Percentiles rank a stretch among this genome's conserved stretches.
phyloP scores from a whole-genome alignment of 2,797 vertebrate genomes.

The Limosa lapponica region DNA sequence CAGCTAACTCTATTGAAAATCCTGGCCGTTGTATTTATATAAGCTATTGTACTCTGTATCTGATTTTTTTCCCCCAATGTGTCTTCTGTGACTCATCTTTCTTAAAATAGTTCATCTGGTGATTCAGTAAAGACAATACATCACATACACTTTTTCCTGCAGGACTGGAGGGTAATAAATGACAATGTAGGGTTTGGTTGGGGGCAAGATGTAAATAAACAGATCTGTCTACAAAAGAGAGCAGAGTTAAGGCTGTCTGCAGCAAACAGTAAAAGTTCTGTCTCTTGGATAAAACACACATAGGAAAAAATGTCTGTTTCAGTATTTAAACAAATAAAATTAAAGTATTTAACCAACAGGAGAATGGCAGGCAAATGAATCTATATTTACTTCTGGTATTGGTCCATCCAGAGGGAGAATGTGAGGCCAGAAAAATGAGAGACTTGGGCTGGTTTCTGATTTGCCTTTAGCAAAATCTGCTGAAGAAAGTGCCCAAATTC shows the following conservation, averaged over 20 bases:
- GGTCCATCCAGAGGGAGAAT: constrained; percentile 2
- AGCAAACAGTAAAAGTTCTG: background rate
- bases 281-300: background rate
- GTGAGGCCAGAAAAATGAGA: constrained; percentile 14
- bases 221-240: background rate
- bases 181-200: background rate
- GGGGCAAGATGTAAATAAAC: background rate
- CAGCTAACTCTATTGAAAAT: background rate
- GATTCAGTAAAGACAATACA: constrained; percentile 14
- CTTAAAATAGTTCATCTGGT: constrained; percentile 21
- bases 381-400: constrained; percentile 32
- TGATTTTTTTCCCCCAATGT: background rate
- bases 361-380: background rate
- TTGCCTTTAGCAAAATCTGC: background rate
- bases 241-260: background rate
- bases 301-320: background rate
- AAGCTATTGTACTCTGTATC: background rate
- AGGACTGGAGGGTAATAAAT: background rate
- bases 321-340: background rate
- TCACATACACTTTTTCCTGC: background rate
- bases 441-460: background rate
- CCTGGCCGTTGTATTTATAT: background rate
- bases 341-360: background rate
- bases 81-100: constrained; percentile 16
- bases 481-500: background rate